phyloP scores from a whole-genome alignment of 2,797 vertebrate genomes.

The Novumbra hubbsi region DNA sequence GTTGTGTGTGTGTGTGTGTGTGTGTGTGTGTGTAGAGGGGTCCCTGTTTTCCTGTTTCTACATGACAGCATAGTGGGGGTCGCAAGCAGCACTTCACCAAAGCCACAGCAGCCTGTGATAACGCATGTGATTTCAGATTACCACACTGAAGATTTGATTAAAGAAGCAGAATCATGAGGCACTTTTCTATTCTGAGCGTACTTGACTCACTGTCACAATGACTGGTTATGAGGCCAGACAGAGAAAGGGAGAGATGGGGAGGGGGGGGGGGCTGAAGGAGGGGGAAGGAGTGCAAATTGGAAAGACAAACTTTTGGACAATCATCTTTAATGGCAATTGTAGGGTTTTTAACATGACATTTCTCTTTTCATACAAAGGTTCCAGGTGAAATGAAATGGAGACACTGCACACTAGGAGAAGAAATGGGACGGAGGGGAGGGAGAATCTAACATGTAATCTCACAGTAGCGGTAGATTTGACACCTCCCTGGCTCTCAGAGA shows the following conservation, averaged over 20 bases:
- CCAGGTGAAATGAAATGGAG: not conserved
- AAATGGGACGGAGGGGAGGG: too few relatives aligned
- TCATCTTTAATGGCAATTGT: not conserved
- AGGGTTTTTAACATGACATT: not conserved
- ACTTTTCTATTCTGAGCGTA: constrained; percentile 56
- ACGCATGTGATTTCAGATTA: constrained; percentile 28
- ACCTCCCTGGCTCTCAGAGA: not conserved
- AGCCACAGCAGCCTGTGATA: not conserved
- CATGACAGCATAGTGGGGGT: constrained; percentile 30
- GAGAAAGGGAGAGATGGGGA: constrained; percentile 13
- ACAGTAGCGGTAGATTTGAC: not conserved
- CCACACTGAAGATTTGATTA: constrained; percentile 53
- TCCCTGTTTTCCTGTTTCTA: constrained; percentile 58
- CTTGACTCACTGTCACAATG: constrained; percentile 66
- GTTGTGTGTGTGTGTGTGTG: constrained; percentile 20
- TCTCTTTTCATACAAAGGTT: not conserved
- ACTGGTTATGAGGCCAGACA: constrained; percentile 1
- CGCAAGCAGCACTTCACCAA: not conserved
- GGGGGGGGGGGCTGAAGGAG: not conserved
- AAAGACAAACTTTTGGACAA: not conserved
- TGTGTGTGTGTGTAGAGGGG: constrained; percentile 46
- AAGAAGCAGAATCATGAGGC: constrained; percentile 41
- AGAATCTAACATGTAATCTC: not conserved
- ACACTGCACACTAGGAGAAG: not conserved
- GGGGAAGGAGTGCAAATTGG: not conserved